These are phyloP conservation scores for Cebidichthys violaceus DNA, from an alignment of 2,113 vertebrate genomes.

Conservation along the genomic window DNA sequence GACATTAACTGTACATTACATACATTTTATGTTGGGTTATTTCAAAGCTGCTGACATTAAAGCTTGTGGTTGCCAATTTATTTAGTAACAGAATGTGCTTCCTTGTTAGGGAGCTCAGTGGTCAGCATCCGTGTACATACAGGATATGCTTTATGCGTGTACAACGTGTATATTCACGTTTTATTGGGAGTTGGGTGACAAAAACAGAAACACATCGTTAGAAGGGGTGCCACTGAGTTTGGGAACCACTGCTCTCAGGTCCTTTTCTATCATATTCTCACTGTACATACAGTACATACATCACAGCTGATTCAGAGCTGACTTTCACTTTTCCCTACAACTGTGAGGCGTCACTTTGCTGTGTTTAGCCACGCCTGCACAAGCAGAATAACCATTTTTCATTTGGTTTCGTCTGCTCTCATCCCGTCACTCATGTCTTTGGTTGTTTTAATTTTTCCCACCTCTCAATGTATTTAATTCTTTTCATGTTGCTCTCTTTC, in stretches of 20 bases:
- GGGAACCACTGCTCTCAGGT: background rate
- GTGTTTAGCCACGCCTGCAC: background rate
- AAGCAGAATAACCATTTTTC: constrained; percentile 6
- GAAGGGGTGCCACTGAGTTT: background rate
- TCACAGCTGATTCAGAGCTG: background rate
- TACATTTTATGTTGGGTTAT: background rate
- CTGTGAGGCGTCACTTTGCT: background rate
- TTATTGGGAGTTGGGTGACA: background rate
- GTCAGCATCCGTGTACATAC: background rate
- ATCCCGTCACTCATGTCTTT: background rate
- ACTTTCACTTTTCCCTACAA: background rate
- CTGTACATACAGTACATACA: too few relatives aligned
- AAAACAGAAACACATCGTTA: background rate
- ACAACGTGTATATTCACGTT: background rate
- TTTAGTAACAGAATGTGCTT: background rate
- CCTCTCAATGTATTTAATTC: constrained; percentile 14
- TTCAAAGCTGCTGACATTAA: background rate
- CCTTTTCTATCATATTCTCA: background rate
- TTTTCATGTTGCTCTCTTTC: constrained; percentile 28
- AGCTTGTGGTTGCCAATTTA: background rate
- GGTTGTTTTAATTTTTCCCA: constrained; percentile 13
- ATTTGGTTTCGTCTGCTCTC: constrained; percentile 17
- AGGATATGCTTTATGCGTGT: background rate
- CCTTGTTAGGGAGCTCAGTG: background rate
- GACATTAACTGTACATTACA: background rate